A percentile compares a stretch with the other conserved stretches of the same genome.
Conservation (phyloP, 92 coral and sea anemone species). For the Epizoanthus scotinus region DNA sequence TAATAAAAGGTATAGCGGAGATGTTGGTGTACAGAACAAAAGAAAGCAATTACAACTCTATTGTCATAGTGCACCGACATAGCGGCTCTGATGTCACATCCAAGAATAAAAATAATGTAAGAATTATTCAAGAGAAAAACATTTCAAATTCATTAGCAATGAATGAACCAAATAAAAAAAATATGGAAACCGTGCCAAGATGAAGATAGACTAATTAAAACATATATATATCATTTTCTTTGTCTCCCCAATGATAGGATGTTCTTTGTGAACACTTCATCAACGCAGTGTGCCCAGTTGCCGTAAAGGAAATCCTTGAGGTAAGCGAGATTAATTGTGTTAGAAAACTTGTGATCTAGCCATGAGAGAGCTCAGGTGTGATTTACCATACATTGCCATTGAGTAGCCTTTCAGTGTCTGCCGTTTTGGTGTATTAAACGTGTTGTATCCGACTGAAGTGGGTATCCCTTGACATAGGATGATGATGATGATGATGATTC, state of each 20-base stretch:
- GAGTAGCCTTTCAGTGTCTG: no score
- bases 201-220: background rate
- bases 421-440: no score
- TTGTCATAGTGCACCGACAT: no score
- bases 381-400: no score
- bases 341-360: no score
- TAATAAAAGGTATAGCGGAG: background rate
- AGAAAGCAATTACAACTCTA: background rate
- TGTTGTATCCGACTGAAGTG: no score
- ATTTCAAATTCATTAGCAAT: background rate
- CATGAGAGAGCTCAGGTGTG: no score
- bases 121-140: no score
- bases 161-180: background rate
- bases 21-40: background rate
- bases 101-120: no score
- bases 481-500: no score
- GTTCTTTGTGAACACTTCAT: slow-evolving; percentile 8
- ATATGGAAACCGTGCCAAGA: background rate
- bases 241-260: background rate
- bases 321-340: background rate
- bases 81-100: no score
- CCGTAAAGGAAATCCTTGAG: slow-evolving; percentile 29
- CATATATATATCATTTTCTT: background rate
- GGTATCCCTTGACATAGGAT: no score
- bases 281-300: slow-evolving; percentile 21